These are phyloP conservation scores for Lepisosteus osseus DNA, from an alignment of 2,113 vertebrate genomes.

Conservation along the genomic window DNA sequence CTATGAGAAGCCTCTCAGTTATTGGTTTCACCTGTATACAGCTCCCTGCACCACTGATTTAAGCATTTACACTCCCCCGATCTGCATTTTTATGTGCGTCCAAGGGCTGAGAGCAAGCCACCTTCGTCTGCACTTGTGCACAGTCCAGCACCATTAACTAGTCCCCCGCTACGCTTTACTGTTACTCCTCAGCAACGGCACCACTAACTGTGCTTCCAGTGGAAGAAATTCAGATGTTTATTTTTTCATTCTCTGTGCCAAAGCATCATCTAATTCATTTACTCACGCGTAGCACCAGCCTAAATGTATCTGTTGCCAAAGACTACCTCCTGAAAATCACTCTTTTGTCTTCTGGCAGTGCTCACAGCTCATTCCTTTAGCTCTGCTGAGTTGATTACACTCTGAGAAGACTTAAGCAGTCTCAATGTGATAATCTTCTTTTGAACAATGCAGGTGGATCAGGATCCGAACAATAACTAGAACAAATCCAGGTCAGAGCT, in stretches of 20 bases:
- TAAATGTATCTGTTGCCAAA: constrained; percentile 49
- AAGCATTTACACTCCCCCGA: constrained; percentile 59
- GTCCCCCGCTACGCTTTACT: constrained; percentile 70
- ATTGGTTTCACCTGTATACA: constrained; percentile 62
- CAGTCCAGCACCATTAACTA: constrained; percentile 59
- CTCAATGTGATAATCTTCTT: too few relatives aligned
- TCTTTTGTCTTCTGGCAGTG: constrained; percentile 57
- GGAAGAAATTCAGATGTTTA: constrained; percentile 73
- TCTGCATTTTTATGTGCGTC: constrained; percentile 68
- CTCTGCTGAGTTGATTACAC: background rate
- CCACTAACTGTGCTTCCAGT: constrained; percentile 70
- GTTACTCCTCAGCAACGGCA: constrained; percentile 61
- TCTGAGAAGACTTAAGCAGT: too few relatives aligned
- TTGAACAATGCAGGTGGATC: too few relatives aligned
- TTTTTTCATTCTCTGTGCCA: constrained; percentile 64
- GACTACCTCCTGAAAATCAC: background rate
- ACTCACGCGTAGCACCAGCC: constrained; percentile 63
- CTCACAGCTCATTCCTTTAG: constrained; percentile 38
- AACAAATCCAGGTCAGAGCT: background rate
- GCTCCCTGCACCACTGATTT: constrained; percentile 57
- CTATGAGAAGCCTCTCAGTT: constrained; percentile 48
- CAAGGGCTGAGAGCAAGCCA: constrained; percentile 61
- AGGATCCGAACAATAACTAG: background rate
- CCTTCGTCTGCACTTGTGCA: constrained; percentile 63
- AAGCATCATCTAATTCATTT: constrained; percentile 73